Percentiles rank a stretch among this genome's conserved stretches.
Evolutionary conservation across 1,140 invertebrate species (phyloP).

Genomic region (Bombus turneri): DNA sequence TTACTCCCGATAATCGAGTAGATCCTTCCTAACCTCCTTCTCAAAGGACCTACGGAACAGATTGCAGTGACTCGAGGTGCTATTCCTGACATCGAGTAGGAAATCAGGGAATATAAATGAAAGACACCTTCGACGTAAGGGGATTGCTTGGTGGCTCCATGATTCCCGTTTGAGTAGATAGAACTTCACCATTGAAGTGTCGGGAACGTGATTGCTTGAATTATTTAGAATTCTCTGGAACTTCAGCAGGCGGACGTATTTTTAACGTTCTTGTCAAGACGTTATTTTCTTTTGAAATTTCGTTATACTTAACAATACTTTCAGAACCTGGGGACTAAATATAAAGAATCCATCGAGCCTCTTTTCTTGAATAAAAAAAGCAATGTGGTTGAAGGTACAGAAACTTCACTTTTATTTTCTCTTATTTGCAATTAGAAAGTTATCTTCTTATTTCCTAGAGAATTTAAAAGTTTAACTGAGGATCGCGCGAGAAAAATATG

Average conservation of each 20-base stretch:
- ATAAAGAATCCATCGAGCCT: too few species aligned
- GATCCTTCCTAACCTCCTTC: constrained; percentile 43
- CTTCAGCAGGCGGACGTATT: not conserved
- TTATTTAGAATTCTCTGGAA: not conserved
- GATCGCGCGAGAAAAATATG: too few species aligned
- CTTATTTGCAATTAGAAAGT: too few species aligned
- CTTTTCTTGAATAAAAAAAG: too few species aligned
- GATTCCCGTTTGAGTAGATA: not conserved
- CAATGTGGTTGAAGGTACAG: too few species aligned
- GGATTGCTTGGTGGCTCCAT: not conserved
- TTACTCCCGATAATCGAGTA: constrained; percentile 52
- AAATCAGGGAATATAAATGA: constrained; percentile 52
- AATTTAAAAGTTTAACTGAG: too few species aligned
- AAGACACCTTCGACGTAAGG: constrained; percentile 11
- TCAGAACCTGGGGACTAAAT: too few species aligned
- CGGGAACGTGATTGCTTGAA: not conserved
- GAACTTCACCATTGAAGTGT: not conserved
- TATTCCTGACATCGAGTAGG: constrained; percentile 21
- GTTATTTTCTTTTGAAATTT: too few species aligned
- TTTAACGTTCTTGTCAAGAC: not conserved
- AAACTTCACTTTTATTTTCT: too few species aligned
- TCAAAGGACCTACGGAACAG: constrained; percentile 32
- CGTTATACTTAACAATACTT: too few species aligned
- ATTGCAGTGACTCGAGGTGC: constrained; percentile 24
- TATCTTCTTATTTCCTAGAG: too few species aligned